A percentile compares a stretch with the other conserved stretches of the same genome.
Evolutionary conservation across 2,888 invertebrate genomes (phyloP).

Genomic region (Bedellia somnulentella): DNA sequence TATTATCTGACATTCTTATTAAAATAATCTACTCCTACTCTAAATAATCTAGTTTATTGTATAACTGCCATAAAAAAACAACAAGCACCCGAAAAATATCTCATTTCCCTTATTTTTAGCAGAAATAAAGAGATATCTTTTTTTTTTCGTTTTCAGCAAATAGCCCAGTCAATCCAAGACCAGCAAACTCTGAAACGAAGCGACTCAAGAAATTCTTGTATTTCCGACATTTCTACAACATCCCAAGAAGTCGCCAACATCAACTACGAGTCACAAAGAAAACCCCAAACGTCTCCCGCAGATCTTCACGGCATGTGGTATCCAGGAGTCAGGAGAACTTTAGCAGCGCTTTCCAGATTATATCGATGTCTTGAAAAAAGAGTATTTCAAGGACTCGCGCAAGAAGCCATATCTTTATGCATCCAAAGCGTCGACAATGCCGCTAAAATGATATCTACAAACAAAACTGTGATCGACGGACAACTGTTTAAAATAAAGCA

Average conservation of each 20-base stretch:
- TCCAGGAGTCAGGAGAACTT: conserved; percentile 91
- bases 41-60: no score
- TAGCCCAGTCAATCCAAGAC: conserved; percentile 64
- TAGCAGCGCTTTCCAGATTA: conserved; percentile 91
- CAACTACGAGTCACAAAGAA: conserved; percentile 37
- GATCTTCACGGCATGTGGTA: conserved; percentile 99
- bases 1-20: no score
- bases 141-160: conserved; percentile 50
- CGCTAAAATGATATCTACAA: conserved; percentile 73
- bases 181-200: conserved; percentile 59
- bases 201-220: conserved; percentile 69
- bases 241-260: conserved; percentile 74
- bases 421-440: conserved; percentile 88
- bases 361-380: conserved; percentile 91
- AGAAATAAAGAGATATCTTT: no score
- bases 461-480: conserved; percentile 85
- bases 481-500: conserved; percentile 98
- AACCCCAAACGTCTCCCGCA: conserved; percentile 74
- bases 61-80: no score
- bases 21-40: no score
- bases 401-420: conserved; percentile 92
- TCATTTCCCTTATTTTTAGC: no score
- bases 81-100: no score
- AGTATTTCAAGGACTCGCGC: conserved; percentile 95
- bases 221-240: conserved; percentile 67